Evolutionary conservation across 2,888 invertebrate species (phyloP).

Genomic region (Thecocarcelia acutangulata): DNA sequence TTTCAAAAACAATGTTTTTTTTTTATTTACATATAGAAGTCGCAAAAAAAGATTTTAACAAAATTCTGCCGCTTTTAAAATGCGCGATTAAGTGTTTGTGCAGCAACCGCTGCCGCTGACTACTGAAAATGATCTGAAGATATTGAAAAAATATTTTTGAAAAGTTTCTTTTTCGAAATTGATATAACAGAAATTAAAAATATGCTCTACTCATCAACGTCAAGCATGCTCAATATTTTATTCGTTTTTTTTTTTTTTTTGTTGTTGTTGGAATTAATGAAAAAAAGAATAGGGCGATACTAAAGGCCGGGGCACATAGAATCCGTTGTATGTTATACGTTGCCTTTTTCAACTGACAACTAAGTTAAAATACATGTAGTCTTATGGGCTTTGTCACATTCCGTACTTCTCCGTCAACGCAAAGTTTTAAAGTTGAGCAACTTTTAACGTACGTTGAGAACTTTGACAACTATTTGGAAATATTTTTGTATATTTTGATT

Average conservation of each 20-base stretch:
- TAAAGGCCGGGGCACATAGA: not conserved
- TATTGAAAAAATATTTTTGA: slow-evolving; percentile 38
- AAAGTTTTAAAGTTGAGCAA: no score
- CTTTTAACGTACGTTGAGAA: no score
- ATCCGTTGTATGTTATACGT: no score
- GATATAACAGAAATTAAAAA: slow-evolving; percentile 36
- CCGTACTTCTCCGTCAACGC: no score
- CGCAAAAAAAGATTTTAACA: slow-evolving; percentile 4
- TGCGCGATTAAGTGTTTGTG: not conserved
- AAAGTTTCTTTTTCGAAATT: slow-evolving; percentile 41
- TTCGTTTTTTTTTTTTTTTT: no score
- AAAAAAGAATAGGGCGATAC: slow-evolving; percentile 20
- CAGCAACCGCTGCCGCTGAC: slow-evolving; percentile 56
- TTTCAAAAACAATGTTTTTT: not conserved
- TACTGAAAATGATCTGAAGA: slow-evolving; percentile 57
- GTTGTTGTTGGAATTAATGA: slow-evolving; percentile 26
- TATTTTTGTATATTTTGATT: no score
- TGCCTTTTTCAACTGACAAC: no score
- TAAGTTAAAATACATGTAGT: no score
- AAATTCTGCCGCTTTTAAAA: slow-evolving; percentile 10
- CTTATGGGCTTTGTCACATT: no score
- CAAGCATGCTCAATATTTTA: slow-evolving; percentile 35
- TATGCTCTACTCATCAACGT: slow-evolving; percentile 20
- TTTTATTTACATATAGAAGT: slow-evolving; percentile 20
- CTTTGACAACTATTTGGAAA: no score